Evolutionary conservation across 2,888 invertebrate species (phyloP).

Genomic region (Eueremaeus valkanovi): DNA sequence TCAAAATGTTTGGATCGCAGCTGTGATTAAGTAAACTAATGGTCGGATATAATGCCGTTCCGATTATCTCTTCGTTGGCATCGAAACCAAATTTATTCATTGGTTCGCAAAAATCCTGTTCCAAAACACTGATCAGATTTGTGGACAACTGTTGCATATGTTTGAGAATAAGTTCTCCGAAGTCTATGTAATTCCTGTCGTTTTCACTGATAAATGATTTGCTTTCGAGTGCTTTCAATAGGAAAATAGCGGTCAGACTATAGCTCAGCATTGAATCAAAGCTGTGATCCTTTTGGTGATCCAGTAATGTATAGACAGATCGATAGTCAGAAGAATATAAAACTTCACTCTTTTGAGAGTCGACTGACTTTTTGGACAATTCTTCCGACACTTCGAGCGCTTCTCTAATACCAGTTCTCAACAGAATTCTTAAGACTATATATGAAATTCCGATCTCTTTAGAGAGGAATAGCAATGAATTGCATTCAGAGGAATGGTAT

Average conservation of each 20-base stretch:
- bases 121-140: constrained; percentile 38
- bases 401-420: constrained; percentile 30
- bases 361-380: neutral
- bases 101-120: constrained; percentile 34
- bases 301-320: constrained; percentile 15
- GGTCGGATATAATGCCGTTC: constrained; percentile 78
- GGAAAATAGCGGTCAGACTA: constrained; percentile 31
- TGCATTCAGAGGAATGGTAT: constrained; percentile 38
- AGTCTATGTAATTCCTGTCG: neutral
- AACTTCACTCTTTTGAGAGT: neutral
- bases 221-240: neutral
- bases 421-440: constrained; percentile 35
- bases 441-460: constrained; percentile 40
- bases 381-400: constrained; percentile 8
- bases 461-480: neutral
- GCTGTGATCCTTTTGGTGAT: constrained; percentile 27
- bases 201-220: neutral
- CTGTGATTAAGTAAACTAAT: constrained; percentile 90
- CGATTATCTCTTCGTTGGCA: constrained; percentile 58
- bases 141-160: constrained; percentile 69
- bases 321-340: constrained; percentile 33
- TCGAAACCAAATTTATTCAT: neutral
- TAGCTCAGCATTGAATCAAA: constrained; percentile 21
- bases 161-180: constrained; percentile 67
- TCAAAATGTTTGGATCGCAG: constrained; percentile 75